These are phyloP conservation scores for Romanogobio albipinnatus DNA, from an alignment of 2,113 vertebrate genomes.

Conservation along the genomic window DNA sequence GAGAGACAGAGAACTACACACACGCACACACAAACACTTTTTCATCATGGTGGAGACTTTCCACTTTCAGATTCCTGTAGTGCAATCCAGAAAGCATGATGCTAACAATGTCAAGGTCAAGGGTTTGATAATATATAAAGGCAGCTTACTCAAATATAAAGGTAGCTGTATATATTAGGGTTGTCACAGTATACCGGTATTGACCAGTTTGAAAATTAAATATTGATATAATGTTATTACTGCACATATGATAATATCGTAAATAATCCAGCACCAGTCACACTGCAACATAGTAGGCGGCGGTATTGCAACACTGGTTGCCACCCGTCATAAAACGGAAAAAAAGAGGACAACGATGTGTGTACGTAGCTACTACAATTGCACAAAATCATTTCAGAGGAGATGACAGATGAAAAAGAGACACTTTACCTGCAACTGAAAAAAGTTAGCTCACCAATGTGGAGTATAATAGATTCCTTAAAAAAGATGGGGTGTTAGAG, in stretches of 20 bases:
- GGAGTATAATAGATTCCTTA: not conserved
- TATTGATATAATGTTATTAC: not conserved
- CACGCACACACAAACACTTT: not conserved
- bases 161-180: not conserved
- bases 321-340: not conserved
- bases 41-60: not conserved
- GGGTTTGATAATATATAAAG: not conserved
- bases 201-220: not conserved
- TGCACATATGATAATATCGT: not conserved
- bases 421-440: not conserved
- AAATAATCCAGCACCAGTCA: not conserved
- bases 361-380: not conserved
- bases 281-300: not conserved
- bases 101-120: not conserved
- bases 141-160: not conserved
- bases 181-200: not conserved
- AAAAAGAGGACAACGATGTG: not conserved
- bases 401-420: not conserved
- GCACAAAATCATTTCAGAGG: not conserved
- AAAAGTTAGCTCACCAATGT: not conserved
- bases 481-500: not conserved
- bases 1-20: conserved; percentile 21
- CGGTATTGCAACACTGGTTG: not conserved
- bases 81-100: not conserved
- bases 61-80: conserved; percentile 5